Evolutionary conservation across 2,113 vertebrate species (phyloP).

Genomic region (Sterrhoptilus dennistouni): DNA sequence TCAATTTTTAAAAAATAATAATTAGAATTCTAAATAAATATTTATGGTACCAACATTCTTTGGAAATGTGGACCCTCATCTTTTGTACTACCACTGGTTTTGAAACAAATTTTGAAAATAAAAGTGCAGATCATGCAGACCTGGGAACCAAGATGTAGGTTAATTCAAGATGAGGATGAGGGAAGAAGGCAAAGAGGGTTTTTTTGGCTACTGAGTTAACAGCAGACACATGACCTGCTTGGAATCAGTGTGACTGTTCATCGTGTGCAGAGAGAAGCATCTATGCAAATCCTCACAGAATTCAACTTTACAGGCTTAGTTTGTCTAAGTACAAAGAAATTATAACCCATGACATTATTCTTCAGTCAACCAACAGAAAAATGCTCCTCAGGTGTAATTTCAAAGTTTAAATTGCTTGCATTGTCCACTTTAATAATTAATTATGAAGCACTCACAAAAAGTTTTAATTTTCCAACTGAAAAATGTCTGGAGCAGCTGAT

Average conservation of each 20-base stretch:
- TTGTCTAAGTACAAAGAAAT: constrained; percentile 41
- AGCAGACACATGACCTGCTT: background rate
- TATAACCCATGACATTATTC: background rate
- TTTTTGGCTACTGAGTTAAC: background rate
- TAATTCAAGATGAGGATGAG: background rate
- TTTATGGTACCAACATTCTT: background rate
- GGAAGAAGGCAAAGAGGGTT: background rate
- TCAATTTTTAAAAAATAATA: background rate
- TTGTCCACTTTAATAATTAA: background rate
- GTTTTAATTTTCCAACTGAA: background rate
- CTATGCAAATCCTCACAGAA: background rate
- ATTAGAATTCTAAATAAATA: background rate
- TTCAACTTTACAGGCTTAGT: background rate
- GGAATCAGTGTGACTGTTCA: background rate
- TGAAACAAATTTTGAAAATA: background rate
- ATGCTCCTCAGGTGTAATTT: background rate
- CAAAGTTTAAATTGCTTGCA: background rate
- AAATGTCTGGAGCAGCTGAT: background rate
- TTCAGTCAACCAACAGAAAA: constrained; percentile 45
- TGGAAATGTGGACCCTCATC: background rate
- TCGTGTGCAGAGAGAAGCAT: background rate
- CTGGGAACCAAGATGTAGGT: background rate
- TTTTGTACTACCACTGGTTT: background rate
- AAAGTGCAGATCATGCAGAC: background rate
- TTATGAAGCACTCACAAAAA: background rate